Base-by-base conservation (phyloP, 2,113 vertebrate genomes). In the Vicugna pacos region DNA sequence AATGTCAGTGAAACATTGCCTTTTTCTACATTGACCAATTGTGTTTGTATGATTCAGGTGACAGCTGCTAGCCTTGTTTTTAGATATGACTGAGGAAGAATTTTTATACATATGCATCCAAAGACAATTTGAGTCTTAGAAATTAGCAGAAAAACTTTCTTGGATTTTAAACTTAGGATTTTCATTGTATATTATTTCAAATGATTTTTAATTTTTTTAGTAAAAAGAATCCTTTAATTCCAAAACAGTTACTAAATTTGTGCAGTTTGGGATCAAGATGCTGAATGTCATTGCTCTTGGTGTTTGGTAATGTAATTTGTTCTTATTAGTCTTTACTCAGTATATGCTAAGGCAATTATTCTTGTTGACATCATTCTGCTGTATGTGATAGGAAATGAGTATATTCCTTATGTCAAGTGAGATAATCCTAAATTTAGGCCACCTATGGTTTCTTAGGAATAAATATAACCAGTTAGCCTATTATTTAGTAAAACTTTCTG, bases 321-420 rank as follows among this genome's bases (percentile, higher is more conserved):
- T 97, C 58, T 93, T 91, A 60, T 92, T 86, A 80, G 58, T 90
- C 80, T 94, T 97, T 90, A 58, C 48, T 96, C 42, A 69, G 60
- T 56, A 64, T 72, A 38, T 38, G 28, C 60, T 32, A 93, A 97
- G 28, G 72, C 24, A 69, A 30, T 94, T 87, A 48, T 70, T 94
- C 86, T 82, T 79, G 30, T 81, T 95, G 93, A 80, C n/a, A 84
- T 17, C 35, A 73, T 69, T 24, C 52, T 76, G 22, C 42, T 69
- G 16, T n/a, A 77, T 60, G n/a, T 60, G 67, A 83, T 64, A 50
- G 28, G 30, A 87, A 89, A 62, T 35, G 58, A 30, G 15, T 67
- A 89, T 58, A 67, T 92, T 95, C 42, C 64, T 93, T 88, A 62
- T 20, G n/a, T 58, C 7, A 56, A 85, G 58, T 50, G 32, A 94